Evolutionary conservation across 1,140 invertebrate genomes (phyloP), one percentile per base, ranked within the genome.

Genomic region (Harpegnathos saltator): DNA sequence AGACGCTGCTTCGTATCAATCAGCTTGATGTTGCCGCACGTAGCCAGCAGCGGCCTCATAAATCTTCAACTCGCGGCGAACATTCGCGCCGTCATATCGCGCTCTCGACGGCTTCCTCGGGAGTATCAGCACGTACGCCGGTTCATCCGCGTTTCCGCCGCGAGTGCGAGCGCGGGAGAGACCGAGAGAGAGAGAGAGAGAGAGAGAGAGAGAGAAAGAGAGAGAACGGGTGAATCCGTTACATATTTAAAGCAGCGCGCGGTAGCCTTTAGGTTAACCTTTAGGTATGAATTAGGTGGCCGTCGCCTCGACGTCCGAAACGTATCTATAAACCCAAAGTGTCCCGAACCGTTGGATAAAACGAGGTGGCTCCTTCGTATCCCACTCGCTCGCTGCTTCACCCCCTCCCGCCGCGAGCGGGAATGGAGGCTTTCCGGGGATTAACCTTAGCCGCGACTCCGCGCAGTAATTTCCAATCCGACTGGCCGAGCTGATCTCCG

Each of bases 381-480:
- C 44, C 24, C 17, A 19, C 26, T 38, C 33, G 44, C 59, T 38
- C 26, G 15, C 0, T 11, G 38, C 48, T 24, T 82, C 71, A 9
- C 1, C 11, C 24, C 24, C 14, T 48, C 48, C 58, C 59, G 11
- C 75, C 22, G 48, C 29, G 29, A 44, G 38, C 33, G 52, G 19
- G 56, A 74, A n/a, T 24, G 5, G 52, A 22, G 80, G 81, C 24
- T 83, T 85, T 63, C 71, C 63, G 62, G 29, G 81, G 66, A 85
- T 85, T 85, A 85, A 85, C 73, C 73, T 83, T 72, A 78, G 50
- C 58, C 52, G 59, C 50, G 72, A 69, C 50, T 72, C 58, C 48
- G 71, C 48, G 29, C 72, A 83, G 73, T 74, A 85, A 85, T 85
- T 85, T 85, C 73, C 82, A 83, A 83, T 85, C 77, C 82, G 80